phyloP scores from a whole-genome alignment of 2,888 invertebrate genomes.

The Rhogogaster chlorosoma region DNA sequence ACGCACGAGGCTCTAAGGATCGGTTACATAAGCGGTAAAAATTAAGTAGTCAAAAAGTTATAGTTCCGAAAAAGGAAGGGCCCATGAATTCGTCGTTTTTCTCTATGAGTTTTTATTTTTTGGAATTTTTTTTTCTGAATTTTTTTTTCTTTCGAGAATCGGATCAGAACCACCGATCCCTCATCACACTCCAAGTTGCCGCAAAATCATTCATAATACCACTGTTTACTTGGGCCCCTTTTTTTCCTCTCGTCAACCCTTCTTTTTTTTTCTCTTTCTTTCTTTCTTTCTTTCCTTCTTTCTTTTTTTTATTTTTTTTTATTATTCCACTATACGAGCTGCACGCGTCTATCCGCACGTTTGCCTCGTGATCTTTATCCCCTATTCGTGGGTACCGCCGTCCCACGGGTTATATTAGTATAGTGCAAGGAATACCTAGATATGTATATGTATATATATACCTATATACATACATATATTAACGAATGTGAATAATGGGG shows the following conservation, averaged over 20 bases:
- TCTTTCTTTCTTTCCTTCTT: background rate
- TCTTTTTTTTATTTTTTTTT: background rate
- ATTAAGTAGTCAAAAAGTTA: background rate
- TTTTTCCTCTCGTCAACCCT: constrained; percentile 12
- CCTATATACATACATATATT: background rate
- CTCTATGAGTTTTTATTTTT: background rate
- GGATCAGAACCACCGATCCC: background rate
- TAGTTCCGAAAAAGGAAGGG: background rate
- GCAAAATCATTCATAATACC: constrained; percentile 22
- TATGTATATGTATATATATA: background rate
- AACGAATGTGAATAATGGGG: background rate
- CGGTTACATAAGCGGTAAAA: background rate
- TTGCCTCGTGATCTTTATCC: constrained; percentile 47
- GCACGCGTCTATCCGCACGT: constrained; percentile 47
- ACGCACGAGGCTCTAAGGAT: background rate
- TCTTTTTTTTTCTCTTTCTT: background rate
- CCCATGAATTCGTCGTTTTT: background rate
- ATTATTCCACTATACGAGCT: constrained; percentile 15
- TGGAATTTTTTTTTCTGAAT: background rate
- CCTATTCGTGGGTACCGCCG: background rate
- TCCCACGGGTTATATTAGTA: background rate
- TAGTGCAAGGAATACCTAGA: background rate
- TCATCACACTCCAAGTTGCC: constrained; percentile 12
- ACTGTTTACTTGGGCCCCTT: constrained; percentile 39
- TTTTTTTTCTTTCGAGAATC: background rate